A percentile compares a stretch with the other conserved stretches of the same genome.
phyloP scores from a whole-genome alignment of 53 echinoderm and acorn worm species.

The Actinopyga echinites region DNA sequence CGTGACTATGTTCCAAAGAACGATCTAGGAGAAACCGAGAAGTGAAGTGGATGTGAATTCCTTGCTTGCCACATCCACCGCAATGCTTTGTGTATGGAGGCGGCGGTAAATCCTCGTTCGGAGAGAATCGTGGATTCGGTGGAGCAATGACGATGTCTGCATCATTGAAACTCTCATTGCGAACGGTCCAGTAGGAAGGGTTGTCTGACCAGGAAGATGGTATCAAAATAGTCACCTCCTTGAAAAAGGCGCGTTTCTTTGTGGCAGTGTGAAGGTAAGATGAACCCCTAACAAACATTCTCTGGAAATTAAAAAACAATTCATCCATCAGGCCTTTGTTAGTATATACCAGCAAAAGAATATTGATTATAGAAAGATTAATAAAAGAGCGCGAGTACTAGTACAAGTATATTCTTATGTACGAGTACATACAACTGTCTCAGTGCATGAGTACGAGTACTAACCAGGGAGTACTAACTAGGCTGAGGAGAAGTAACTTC shows the following conservation, averaged over 20 bases:
- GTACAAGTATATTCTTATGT: too few species aligned
- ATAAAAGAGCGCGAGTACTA: not conserved
- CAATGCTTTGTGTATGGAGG: conserved; percentile 55
- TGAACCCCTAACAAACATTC: conserved; percentile 55
- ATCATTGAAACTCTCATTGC: conserved; percentile 50
- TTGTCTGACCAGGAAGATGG: conserved; percentile 43
- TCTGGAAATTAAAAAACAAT: conserved; percentile 35
- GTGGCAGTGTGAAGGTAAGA: conserved; percentile 53
- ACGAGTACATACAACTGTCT: too few species aligned
- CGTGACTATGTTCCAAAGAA: conserved; percentile 9
- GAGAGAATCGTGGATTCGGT: conserved; percentile 59
- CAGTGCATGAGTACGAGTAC: too few species aligned
- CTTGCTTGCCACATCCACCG: conserved; percentile 55
- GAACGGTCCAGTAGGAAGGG: conserved; percentile 44
- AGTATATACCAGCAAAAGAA: too few species aligned
- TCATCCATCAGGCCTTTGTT: too few species aligned
- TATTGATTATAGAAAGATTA: too few species aligned
- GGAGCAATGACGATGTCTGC: conserved; percentile 65
- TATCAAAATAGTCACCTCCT: conserved; percentile 53
- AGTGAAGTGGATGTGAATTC: conserved; percentile 53
- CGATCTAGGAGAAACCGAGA: conserved; percentile 37
- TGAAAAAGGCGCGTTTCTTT: conserved; percentile 45
- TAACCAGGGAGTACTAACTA: not conserved
- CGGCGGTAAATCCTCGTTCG: not conserved
- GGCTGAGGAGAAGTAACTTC: too few species aligned